phyloP scores from a whole-genome alignment of 2,888 invertebrate species.

The Harpalus rubripes region DNA sequence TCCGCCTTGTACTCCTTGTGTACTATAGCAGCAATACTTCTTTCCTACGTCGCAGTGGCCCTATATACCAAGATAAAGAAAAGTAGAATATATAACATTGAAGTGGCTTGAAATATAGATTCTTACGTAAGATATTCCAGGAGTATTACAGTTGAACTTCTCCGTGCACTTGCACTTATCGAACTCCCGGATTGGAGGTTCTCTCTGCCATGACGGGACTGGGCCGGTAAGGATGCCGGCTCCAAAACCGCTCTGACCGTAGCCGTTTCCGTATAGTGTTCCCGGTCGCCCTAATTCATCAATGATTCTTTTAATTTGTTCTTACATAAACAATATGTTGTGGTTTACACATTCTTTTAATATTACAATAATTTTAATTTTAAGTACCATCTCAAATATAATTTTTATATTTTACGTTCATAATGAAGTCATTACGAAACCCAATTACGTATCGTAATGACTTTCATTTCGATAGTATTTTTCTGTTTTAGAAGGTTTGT shows the following conservation, averaged over 20 bases:
- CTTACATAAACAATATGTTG: too few species aligned
- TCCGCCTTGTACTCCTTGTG: slow-evolving; percentile 72
- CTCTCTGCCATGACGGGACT: slow-evolving; percentile 76
- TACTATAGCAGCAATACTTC: slow-evolving; percentile 83
- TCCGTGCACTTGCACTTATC: slow-evolving; percentile 79
- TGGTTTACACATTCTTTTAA: too few species aligned
- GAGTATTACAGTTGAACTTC: slow-evolving; percentile 80
- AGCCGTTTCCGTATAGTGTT: slow-evolving; percentile 68
- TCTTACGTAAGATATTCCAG: slow-evolving; percentile 79
- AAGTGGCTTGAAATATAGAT: background rate
- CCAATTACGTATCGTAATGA: too few species aligned
- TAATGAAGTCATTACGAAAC: too few species aligned
- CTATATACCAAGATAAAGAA: slow-evolving; percentile 75
- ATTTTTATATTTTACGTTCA: too few species aligned
- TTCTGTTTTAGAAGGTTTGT: too few species aligned
- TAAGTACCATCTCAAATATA: too few species aligned
- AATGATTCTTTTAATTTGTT: too few species aligned
- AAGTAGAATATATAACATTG: background rate
- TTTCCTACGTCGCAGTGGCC: slow-evolving; percentile 83
- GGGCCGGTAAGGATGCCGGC: slow-evolving; percentile 75
- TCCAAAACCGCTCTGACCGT: slow-evolving; percentile 69
- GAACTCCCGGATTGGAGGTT: slow-evolving; percentile 69
- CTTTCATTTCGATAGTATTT: too few species aligned
- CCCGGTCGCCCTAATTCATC: slow-evolving; percentile 25
- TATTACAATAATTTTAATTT: too few species aligned